A percentile compares a stretch with the other conserved stretches of the same genome.
Conservation (phyloP, 2,888 invertebrate species). For the Hermaeophaga mercurialis region DNA sequence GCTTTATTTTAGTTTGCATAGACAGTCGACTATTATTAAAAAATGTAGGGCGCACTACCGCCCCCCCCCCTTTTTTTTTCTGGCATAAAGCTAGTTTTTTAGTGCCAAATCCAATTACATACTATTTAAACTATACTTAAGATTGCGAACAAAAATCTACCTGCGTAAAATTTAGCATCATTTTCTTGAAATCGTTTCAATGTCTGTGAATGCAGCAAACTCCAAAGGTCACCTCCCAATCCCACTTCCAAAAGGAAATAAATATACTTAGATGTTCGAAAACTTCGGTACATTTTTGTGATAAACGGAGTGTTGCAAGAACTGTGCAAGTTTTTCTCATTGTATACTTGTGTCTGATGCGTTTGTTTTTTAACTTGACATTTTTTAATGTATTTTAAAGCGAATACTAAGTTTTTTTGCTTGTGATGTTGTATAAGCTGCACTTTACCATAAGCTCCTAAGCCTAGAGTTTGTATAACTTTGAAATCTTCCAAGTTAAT, state of each 20-base stretch:
- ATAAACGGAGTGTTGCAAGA: constrained; percentile 49
- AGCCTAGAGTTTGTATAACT: constrained; percentile 81
- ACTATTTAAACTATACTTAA: too few species aligned
- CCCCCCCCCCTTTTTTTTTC: too few species aligned
- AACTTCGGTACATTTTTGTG: constrained; percentile 82
- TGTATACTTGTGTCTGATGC: constrained; percentile 71
- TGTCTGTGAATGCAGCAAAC: constrained; percentile 78
- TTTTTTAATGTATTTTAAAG: constrained; percentile 72
- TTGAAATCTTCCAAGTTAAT: constrained; percentile 73
- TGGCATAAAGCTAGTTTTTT: too few species aligned
- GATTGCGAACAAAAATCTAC: constrained; percentile 25
- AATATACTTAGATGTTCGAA: constrained; percentile 85
- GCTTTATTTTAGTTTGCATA: too few species aligned
- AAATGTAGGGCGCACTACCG: too few species aligned
- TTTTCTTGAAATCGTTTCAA: constrained; percentile 70
- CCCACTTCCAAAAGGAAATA: constrained; percentile 94
- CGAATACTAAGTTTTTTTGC: constrained; percentile 59
- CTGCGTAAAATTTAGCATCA: constrained; percentile 81
- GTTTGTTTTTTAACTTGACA: constrained; percentile 69
- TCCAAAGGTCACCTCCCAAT: constrained; percentile 93
- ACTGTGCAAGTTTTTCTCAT: constrained; percentile 67
- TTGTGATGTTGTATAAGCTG: constrained; percentile 63
- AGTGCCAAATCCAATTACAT: too few species aligned
- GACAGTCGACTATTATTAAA: too few species aligned
- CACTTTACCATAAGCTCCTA: constrained; percentile 90